Percentiles rank a stretch among this genome's conserved stretches.
These are phyloP conservation scores for Diadumene lineata DNA, from an alignment of 92 coral and sea anemone genomes.

Conservation along the genomic window DNA sequence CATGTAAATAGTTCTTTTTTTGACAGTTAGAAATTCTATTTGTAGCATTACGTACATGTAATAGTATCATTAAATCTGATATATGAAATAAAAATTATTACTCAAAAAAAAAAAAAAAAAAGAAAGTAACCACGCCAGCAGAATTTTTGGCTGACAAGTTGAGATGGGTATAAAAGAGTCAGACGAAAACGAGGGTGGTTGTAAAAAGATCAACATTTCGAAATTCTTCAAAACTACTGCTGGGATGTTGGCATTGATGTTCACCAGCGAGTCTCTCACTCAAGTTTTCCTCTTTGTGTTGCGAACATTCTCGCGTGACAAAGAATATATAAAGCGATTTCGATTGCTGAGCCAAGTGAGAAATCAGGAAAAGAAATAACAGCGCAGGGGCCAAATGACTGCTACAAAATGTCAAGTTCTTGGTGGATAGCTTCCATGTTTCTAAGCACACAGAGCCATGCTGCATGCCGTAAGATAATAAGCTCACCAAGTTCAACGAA, in stretches of 20 bases:
- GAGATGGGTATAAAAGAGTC: constrained; percentile 33
- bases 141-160: constrained; percentile 36
- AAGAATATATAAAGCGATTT: constrained; percentile 37
- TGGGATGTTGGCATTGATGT: constrained; percentile 68
- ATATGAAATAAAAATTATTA: no score
- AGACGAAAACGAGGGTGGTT: constrained; percentile 33
- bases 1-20: no score
- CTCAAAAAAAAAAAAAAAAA: no score
- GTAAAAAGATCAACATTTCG: constrained; percentile 63
- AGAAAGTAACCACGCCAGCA: constrained; percentile 37
- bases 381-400: constrained; percentile 61
- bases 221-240: constrained; percentile 64
- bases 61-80: no score
- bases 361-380: constrained; percentile 51
- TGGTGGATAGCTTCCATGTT: constrained; percentile 75
- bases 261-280: constrained; percentile 60
- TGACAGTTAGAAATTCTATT: no score
- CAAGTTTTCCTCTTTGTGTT: constrained; percentile 67
- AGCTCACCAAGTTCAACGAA: constrained; percentile 38
- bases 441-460: constrained; percentile 65
- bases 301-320: constrained; percentile 41
- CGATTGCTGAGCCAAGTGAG: constrained; percentile 59
- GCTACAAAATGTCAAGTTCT: constrained; percentile 45
- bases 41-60: no score
- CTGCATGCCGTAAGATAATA: constrained; percentile 69